phyloP scores from a whole-genome alignment of 2,888 invertebrate species.

The Standfussiana lucernea region DNA sequence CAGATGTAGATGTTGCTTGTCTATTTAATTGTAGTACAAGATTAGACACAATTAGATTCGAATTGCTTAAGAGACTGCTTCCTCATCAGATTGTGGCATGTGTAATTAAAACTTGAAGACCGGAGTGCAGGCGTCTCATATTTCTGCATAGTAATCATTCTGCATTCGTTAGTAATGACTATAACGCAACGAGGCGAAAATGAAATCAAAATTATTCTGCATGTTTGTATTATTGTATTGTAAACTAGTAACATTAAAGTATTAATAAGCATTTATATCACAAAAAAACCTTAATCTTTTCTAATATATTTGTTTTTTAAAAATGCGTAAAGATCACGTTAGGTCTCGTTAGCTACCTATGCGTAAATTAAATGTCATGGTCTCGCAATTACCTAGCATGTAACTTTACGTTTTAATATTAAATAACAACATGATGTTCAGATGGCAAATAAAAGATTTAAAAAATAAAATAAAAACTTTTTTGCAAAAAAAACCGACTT shows the following conservation, averaged over 20 bases:
- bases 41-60: slow-evolving; percentile 69
- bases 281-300: too few relatives aligned
- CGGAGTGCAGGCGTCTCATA: slow-evolving; percentile 16
- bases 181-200: not conserved
- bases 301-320: too few relatives aligned
- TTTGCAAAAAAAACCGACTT: too few relatives aligned
- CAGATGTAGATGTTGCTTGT: slow-evolving; percentile 66
- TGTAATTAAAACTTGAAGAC: slow-evolving; percentile 13
- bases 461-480: not conserved
- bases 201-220: not conserved
- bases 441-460: not conserved
- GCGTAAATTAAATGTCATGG: slow-evolving; percentile 17
- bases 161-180: slow-evolving; percentile 17
- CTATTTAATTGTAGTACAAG: slow-evolving; percentile 66
- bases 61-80: slow-evolving; percentile 64
- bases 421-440: not conserved
- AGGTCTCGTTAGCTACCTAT: not conserved
- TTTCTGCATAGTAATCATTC: slow-evolving; percentile 31
- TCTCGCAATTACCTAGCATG: slow-evolving; percentile 2
- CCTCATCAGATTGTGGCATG: slow-evolving; percentile 56
- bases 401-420: not conserved
- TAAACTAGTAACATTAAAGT: not conserved
- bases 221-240: not conserved
- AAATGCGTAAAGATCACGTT: not conserved
- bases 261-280: too few relatives aligned